phyloP scores from a whole-genome alignment of 2,888 invertebrate genomes.

The Horisme vitalbata region DNA sequence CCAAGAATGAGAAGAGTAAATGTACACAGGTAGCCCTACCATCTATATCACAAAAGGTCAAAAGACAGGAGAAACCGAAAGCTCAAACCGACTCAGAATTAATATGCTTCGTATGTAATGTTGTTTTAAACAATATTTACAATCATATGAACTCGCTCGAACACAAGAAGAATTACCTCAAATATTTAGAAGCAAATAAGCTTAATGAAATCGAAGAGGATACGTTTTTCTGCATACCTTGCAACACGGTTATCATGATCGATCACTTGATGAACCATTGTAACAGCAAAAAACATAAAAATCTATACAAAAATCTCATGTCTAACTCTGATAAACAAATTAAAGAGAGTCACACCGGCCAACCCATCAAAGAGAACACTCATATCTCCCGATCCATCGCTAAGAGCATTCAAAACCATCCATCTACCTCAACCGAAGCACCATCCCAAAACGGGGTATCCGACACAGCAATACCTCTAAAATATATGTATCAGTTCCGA shows the following conservation, averaged over 20 bases:
- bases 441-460: conserved; percentile 1
- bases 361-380: conserved; percentile 6
- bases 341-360: neutral
- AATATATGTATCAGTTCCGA: conserved; percentile 22
- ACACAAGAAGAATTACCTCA: conserved; percentile 22
- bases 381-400: conserved; percentile 14
- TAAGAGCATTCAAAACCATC: conserved; percentile 1
- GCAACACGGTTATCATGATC: conserved; percentile 23
- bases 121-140: conserved; percentile 4
- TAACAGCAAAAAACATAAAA: conserved; percentile 17
- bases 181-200: conserved; percentile 23
- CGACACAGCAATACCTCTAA: conserved; percentile 19
- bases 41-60: conserved; percentile 20
- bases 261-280: conserved; percentile 24
- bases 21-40: conserved; percentile 13
- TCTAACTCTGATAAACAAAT: neutral
- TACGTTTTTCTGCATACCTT: conserved; percentile 20
- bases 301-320: conserved; percentile 2
- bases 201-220: conserved; percentile 27
- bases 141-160: conserved; percentile 19
- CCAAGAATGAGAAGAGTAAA: neutral
- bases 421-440: neutral
- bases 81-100: conserved; percentile 7
- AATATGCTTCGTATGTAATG: conserved; percentile 26
- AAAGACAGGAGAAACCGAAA: neutral